Evolutionary conservation across 2,888 invertebrate species (phyloP).

Genomic region (Malacosoma neustria): DNA sequence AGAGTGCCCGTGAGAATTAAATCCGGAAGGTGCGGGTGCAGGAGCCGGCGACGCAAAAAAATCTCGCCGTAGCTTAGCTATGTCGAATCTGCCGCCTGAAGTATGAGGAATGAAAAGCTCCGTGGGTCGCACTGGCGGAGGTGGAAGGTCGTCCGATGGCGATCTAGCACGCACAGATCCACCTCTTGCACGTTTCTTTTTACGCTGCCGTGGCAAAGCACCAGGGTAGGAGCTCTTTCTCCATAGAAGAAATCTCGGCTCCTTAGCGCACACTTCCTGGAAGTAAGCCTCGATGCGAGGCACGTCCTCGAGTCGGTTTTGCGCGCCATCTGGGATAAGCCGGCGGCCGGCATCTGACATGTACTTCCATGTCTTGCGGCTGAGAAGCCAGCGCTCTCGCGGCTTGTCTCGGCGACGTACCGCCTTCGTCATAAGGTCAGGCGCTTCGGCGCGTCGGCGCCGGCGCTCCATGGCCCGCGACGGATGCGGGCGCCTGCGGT

Average conservation of each 20-base stretch:
- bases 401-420: conserved; percentile 74
- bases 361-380: conserved; percentile 92
- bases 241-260: conserved; percentile 87
- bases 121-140: conserved; percentile 54
- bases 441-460: conserved; percentile 51
- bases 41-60: conserved; percentile 73
- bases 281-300: conserved; percentile 89
- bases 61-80: conserved; percentile 80
- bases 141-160: conserved; percentile 78
- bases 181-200: conserved; percentile 74
- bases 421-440: conserved; percentile 74
- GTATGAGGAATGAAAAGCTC: conserved; percentile 65
- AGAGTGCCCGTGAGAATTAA: conserved; percentile 13
- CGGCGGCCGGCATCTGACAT: conserved; percentile 94
- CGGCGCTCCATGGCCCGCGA: conserved; percentile 58
- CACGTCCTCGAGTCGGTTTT: conserved; percentile 83
- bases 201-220: conserved; percentile 75
- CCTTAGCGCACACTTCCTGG: conserved; percentile 85
- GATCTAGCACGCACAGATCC: conserved; percentile 80
- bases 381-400: conserved; percentile 90
- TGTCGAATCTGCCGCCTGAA: conserved; percentile 79
- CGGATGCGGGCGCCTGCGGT: conserved; percentile 32
- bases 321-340: conserved; percentile 86
- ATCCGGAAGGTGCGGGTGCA: conserved; percentile 33
- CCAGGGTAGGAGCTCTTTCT: conserved; percentile 89